A percentile compares a stretch with the other conserved stretches of the same genome.
phyloP scores from a whole-genome alignment of 2,797 vertebrate genomes.

The Sandelia bainsii region DNA sequence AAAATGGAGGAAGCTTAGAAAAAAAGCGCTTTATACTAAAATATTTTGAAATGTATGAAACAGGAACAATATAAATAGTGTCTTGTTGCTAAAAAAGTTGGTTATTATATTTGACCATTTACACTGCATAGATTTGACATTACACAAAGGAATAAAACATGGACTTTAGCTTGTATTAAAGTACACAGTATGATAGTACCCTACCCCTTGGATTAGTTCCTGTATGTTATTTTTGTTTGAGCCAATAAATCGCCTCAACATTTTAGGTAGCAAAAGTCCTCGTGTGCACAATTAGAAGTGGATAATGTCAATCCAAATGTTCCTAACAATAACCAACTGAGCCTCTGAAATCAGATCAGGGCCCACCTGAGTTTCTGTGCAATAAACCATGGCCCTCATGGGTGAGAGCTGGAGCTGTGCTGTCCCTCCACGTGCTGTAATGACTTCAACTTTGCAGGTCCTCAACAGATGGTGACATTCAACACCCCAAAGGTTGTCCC shows the following conservation, averaged over 20 bases:
- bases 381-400: conserved; percentile 70
- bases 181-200: background rate
- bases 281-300: conserved; percentile 54
- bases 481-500: conserved; percentile 71
- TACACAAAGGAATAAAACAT: background rate
- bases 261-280: conserved; percentile 28
- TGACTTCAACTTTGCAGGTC: conserved; percentile 67
- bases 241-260: conserved; percentile 36
- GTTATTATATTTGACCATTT: background rate
- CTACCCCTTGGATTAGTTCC: background rate
- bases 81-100: background rate
- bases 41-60: background rate
- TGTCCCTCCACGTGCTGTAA: conserved; percentile 54
- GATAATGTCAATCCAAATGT: conserved; percentile 60
- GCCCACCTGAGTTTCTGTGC: conserved; percentile 72
- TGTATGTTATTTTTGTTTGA: background rate
- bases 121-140: background rate
- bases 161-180: background rate
- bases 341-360: conserved; percentile 73
- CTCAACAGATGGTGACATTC: conserved; percentile 84
- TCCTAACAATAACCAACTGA: conserved; percentile 41
- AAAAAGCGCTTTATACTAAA: background rate
- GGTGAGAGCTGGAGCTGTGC: conserved; percentile 31
- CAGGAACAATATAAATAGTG: background rate
- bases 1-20: background rate